Conservation (phyloP, 2,113 vertebrate species). For the Platichthys flesus region DNA sequence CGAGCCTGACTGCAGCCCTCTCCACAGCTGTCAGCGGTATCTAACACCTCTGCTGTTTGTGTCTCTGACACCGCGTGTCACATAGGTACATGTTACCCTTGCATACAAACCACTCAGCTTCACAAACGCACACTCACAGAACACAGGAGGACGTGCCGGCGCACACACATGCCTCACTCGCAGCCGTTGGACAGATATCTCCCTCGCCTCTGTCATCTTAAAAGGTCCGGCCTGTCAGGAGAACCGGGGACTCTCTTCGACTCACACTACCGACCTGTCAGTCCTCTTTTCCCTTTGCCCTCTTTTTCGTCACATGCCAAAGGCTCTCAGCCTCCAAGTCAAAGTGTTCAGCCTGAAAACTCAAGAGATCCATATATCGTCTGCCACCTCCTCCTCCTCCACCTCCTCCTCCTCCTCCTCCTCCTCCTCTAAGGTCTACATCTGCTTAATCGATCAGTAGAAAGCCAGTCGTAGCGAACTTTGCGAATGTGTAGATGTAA, state of each 20-base stretch:
- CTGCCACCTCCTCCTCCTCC: neutral
- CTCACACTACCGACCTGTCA: slow-evolving; percentile 18
- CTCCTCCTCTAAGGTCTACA: slow-evolving; percentile 23
- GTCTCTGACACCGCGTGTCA: slow-evolving; percentile 45
- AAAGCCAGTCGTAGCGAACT: slow-evolving; percentile 15
- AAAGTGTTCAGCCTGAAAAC: slow-evolving; percentile 13
- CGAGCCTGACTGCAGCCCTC: slow-evolving; percentile 3
- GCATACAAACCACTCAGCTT: slow-evolving; percentile 38
- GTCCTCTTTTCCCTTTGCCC: neutral
- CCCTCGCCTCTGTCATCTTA: slow-evolving; percentile 46
- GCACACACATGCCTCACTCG: neutral
- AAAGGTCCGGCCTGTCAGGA: slow-evolving; percentile 50
- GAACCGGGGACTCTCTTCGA: slow-evolving; percentile 4
- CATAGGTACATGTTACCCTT: slow-evolving; percentile 39
- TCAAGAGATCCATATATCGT: neutral
- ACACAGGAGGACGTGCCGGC: neutral
- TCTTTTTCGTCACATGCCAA: slow-evolving; percentile 7
- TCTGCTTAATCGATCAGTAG: slow-evolving; percentile 25
- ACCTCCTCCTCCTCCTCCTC: slow-evolving; percentile 23
- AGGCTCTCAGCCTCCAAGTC: neutral
- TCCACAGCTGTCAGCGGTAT: slow-evolving; percentile 41
- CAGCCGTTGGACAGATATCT: slow-evolving; percentile 41
- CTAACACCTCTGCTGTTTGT: slow-evolving; percentile 44
- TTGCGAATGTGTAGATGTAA: slow-evolving; percentile 10
- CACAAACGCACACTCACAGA: neutral